Conservation (phyloP, 2,797 vertebrate genomes). For the Tragelaphus eurycerus region DNA sequence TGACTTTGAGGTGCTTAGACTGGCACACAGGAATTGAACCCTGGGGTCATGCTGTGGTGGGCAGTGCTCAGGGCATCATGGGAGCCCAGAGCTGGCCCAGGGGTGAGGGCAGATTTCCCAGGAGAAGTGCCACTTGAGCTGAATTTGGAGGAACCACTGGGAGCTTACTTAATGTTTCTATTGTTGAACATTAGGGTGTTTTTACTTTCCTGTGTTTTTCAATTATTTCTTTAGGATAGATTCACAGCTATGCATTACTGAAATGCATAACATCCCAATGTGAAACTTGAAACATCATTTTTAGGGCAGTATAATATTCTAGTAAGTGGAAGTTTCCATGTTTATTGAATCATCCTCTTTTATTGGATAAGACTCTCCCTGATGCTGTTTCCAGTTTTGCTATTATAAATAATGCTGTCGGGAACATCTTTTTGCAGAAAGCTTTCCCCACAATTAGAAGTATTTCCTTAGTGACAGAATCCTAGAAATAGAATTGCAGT, state of each 20-base stretch:
- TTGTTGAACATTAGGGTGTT: background rate
- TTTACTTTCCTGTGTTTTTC: background rate
- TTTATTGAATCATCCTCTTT: background rate
- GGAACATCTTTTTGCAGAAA: background rate
- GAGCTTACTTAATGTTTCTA: background rate
- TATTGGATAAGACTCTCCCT: background rate
- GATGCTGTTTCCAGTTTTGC: background rate
- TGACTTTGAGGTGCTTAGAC: background rate
- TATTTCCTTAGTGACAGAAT: background rate
- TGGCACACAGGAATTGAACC: background rate
- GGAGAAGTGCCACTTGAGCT: background rate
- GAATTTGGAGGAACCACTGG: background rate
- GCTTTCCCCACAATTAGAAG: background rate
- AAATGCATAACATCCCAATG: background rate
- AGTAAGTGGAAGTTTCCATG: background rate
- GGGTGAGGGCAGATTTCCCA: background rate
- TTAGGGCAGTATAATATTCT: background rate
- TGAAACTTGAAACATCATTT: background rate
- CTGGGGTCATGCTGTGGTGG: background rate
- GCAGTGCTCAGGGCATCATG: background rate
- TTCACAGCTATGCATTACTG: background rate
- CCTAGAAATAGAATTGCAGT: background rate
- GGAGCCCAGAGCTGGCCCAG: background rate
- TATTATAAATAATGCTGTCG: background rate
- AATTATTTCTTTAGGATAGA: background rate